Percentiles rank a stretch among this genome's conserved stretches.
Evolutionary conservation across 2,113 vertebrate species (phyloP).

Genomic region (Microtus ochrogaster): DNA sequence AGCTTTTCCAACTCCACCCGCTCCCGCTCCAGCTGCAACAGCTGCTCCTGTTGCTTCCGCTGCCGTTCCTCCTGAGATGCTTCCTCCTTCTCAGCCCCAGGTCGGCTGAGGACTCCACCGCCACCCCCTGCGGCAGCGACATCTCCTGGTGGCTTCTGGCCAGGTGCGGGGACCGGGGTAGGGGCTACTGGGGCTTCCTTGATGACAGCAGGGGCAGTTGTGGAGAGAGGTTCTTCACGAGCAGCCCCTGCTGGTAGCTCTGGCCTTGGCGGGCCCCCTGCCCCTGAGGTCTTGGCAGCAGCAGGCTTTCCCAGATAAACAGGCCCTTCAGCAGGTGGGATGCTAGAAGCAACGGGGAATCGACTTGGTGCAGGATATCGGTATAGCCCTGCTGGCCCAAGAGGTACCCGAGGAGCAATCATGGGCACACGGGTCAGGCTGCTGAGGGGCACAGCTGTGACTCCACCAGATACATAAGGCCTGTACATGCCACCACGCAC

Average conservation of each 20-base stretch:
- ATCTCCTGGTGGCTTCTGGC: conserved; percentile 73
- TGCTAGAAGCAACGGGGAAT: conserved; percentile 82
- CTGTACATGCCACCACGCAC: conserved; percentile 93
- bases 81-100: conserved; percentile 85
- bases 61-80: conserved; percentile 93
- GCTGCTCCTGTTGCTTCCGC: conserved; percentile 96
- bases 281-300: conserved; percentile 57
- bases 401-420: conserved; percentile 91
- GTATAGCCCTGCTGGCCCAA: conserved; percentile 90
- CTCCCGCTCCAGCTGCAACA: conserved; percentile 95
- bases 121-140: conserved; percentile 72
- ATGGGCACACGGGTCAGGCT: conserved; percentile 94
- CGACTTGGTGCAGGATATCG: conserved; percentile 90
- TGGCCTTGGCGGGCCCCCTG: conserved; percentile 54
- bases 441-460: conserved; percentile 94
- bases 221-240: conserved; percentile 79
- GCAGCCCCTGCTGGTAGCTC: conserved; percentile 77
- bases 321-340: conserved; percentile 90
- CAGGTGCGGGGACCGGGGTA: fast-evolving
- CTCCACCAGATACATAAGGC: conserved; percentile 89
- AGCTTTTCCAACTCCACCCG: conserved; percentile 97
- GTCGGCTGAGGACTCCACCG: conserved; percentile 73
- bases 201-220: conserved; percentile 60
- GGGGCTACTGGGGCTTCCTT: conserved; percentile 77
- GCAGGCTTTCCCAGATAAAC: conserved; percentile 94